Percentiles rank a stretch among this genome's conserved stretches.
These are phyloP conservation scores for Platyscapa corneri DNA, from an alignment of 1,140 invertebrate genomes.

Conservation along the genomic window DNA sequence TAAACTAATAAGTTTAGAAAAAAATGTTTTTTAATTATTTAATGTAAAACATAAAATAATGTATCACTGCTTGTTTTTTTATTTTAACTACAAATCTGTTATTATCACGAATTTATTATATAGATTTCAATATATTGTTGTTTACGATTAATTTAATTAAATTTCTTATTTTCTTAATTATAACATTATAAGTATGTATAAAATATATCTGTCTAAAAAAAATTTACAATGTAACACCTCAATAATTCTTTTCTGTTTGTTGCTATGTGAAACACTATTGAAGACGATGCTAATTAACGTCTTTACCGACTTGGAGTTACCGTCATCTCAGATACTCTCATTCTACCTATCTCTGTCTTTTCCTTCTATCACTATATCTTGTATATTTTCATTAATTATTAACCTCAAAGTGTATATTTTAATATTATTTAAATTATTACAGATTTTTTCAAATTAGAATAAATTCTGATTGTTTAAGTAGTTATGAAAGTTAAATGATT, in stretches of 20 bases:
- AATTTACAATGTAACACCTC: too few species aligned
- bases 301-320: constrained; percentile 61
- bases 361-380: not conserved
- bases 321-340: not conserved
- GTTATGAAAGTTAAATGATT: not conserved
- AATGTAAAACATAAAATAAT: not conserved
- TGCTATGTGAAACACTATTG: not conserved
- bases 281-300: constrained; percentile 62
- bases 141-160: not conserved
- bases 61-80: not conserved
- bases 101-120: constrained; percentile 21
- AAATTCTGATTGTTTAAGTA: not conserved
- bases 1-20: not conserved
- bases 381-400: not conserved
- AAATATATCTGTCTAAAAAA: too few species aligned
- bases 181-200: not conserved
- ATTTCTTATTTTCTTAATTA: not conserved
- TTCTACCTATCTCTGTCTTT: not conserved
- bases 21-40: not conserved
- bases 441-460: not conserved
- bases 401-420: not conserved
- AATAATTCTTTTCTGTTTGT: too few species aligned
- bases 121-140: not conserved
- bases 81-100: not conserved
- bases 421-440: not conserved